These are phyloP conservation scores for Eupsilia transversa DNA, from an alignment of 2,888 invertebrate genomes.

Conservation along the genomic window DNA sequence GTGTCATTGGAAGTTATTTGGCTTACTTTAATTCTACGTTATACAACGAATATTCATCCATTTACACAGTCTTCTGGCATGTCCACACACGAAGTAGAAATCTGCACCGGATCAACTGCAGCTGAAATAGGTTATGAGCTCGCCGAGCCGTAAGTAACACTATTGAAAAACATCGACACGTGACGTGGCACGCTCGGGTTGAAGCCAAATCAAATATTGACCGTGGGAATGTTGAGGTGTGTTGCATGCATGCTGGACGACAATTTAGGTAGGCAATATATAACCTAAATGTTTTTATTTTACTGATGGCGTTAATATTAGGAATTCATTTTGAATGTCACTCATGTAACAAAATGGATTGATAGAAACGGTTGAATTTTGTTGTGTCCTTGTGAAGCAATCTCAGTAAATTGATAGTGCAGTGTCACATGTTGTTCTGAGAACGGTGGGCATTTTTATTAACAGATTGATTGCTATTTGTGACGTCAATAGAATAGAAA, in stretches of 20 bases:
- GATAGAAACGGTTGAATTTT: conserved; percentile 7
- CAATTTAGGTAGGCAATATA: background rate
- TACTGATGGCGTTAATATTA: conserved; percentile 33
- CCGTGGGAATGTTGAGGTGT: conserved; percentile 38
- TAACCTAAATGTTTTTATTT: conserved; percentile 35
- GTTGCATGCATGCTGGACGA: background rate
- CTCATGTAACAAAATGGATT: conserved; percentile 11
- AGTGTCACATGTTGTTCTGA: conserved; percentile 7
- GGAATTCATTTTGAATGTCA: conserved; percentile 37
- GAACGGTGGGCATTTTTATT: background rate
- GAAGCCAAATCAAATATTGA: conserved; percentile 73
- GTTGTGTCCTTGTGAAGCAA: conserved; percentile 1
- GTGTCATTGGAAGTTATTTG: background rate
- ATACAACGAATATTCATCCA: background rate
- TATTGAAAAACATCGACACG: conserved; percentile 68
- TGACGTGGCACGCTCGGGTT: conserved; percentile 55
- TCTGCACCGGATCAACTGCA: conserved; percentile 18
- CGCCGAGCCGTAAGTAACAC: conserved; percentile 30
- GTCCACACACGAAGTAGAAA: conserved; percentile 8
- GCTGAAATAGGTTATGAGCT: conserved; percentile 16
- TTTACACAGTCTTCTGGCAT: background rate
- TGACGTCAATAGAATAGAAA: background rate
- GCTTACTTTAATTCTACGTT: background rate
- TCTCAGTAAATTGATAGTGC: background rate
- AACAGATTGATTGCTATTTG: background rate